phyloP scores from a whole-genome alignment of 2,113 vertebrate genomes.

The Desmodus rotundus region DNA sequence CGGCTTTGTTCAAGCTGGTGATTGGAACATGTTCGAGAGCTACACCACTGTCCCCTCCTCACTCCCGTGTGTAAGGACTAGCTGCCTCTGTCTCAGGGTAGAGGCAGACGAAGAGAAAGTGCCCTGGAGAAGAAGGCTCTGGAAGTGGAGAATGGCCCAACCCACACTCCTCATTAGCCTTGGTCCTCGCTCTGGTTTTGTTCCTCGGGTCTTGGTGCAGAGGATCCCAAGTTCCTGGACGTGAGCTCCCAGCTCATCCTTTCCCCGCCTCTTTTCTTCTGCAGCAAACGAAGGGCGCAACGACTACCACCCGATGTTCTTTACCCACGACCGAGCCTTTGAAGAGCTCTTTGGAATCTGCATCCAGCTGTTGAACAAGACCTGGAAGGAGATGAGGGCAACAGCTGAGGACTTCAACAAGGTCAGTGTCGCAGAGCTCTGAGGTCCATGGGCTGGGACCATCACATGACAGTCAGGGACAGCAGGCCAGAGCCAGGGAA shows the following conservation, averaged over 20 bases:
- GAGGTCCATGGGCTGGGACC: neutral
- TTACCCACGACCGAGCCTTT: slow-evolving; percentile 96
- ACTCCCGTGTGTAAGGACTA: neutral
- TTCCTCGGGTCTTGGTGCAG: neutral
- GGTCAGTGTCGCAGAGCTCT: slow-evolving; percentile 76
- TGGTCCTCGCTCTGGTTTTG: neutral
- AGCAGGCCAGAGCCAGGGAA: neutral
- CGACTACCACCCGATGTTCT: slow-evolving; percentile 99
- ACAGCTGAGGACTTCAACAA: slow-evolving; percentile 98
- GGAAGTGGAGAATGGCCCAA: neutral
- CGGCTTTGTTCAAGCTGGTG: neutral
- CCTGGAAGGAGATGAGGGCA: slow-evolving; percentile 99
- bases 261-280: neutral
- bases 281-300: slow-evolving; percentile 97
- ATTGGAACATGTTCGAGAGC: neutral
- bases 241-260: neutral
- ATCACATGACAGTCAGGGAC: neutral
- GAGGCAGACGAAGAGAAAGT: neutral
- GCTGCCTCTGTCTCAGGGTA: neutral
- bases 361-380: slow-evolving; percentile 97
- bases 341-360: slow-evolving; percentile 98
- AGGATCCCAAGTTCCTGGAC: neutral
- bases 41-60: fast-evolving
- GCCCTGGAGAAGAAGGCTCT: neutral
- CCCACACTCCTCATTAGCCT: too few relatives aligned